Percentiles rank a stretch among this genome's conserved stretches.
phyloP scores from a whole-genome alignment of 2,797 vertebrate species.

The Phaenicophaeus curvirostris region DNA sequence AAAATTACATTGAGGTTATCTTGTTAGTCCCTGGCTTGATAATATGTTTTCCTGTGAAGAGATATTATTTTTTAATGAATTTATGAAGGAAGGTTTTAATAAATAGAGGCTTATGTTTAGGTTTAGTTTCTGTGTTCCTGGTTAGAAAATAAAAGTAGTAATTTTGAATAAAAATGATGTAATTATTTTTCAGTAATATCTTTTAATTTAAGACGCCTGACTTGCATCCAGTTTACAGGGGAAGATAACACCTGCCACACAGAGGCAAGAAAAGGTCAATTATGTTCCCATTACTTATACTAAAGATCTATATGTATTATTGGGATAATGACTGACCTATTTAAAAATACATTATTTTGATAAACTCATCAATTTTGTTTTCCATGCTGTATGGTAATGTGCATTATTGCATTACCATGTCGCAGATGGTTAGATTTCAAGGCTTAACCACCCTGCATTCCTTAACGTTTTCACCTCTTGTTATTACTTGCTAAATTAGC shows the following conservation, averaged over 20 bases:
- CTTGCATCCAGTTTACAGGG: background rate
- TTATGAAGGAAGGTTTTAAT: background rate
- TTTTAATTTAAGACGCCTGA: background rate
- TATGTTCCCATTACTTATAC: background rate
- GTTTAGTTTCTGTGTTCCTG: background rate
- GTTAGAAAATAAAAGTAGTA: background rate
- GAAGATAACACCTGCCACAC: background rate
- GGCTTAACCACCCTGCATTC: background rate
- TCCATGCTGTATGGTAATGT: background rate
- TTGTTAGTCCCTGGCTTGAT: background rate
- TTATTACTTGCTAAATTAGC: background rate
- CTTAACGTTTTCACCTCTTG: background rate
- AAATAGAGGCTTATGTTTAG: background rate
- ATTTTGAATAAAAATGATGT: background rate
- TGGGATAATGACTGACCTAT: background rate
- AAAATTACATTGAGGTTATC: background rate
- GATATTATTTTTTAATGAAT: background rate
- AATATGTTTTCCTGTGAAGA: background rate
- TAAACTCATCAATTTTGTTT: background rate
- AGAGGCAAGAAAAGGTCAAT: background rate
- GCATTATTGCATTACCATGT: background rate
- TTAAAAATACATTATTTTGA: background rate
- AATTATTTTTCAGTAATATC: background rate
- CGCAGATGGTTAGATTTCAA: slow-evolving; percentile 24
- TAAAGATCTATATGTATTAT: background rate